phyloP scores from a whole-genome alignment of 1,140 invertebrate genomes.

The Tribolium castaneum region DNA sequence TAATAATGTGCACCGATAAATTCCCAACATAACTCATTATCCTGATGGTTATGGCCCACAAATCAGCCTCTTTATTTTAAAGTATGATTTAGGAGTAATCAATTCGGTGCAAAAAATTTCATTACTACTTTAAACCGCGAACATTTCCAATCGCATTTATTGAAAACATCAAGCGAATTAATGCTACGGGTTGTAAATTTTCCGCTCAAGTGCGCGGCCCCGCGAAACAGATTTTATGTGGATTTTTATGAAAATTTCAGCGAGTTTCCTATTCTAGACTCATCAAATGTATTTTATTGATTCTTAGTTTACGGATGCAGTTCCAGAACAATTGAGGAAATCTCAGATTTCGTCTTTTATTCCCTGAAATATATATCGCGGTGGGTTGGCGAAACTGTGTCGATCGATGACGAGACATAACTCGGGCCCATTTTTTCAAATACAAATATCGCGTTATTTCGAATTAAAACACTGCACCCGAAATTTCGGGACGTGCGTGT shows the following conservation, averaged over 20 bases:
- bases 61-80: neutral
- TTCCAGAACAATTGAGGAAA: neutral
- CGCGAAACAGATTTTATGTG: constrained; percentile 3
- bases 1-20: neutral
- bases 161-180: constrained; percentile 27
- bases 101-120: neutral
- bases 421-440: no score
- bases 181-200: constrained; percentile 22
- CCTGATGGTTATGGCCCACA: neutral
- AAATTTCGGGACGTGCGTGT: no score
- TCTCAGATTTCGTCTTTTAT: neutral
- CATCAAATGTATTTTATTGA: neutral
- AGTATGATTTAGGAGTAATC: constrained; percentile 3
- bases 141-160: constrained; percentile 12
- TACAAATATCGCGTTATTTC: no score
- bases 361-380: neutral
- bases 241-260: constrained; percentile 12
- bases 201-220: neutral
- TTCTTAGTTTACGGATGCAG: neutral
- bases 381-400: neutral
- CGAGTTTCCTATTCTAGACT: neutral
- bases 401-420: neutral
- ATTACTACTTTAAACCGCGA: constrained; percentile 18
- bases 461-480: no score
- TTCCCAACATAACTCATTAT: neutral